Evolutionary conservation across 1,140 invertebrate species (phyloP).

Genomic region (Ectropis grisescens): DNA sequence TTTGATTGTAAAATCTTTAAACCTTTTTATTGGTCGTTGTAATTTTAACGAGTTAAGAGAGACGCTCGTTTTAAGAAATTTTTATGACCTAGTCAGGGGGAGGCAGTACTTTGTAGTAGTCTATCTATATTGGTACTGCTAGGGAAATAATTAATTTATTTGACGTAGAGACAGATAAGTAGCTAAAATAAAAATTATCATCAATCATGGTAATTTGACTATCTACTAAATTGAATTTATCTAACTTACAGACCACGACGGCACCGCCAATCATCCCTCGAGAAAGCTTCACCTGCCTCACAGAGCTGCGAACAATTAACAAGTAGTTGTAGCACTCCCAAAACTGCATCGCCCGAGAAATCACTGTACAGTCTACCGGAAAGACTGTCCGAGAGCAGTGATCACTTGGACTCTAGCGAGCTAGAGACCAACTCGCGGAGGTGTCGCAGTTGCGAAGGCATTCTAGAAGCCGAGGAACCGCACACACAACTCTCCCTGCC

Average conservation of each 20-base stretch:
- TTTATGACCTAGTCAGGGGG: too few species aligned
- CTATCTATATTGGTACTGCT: too few species aligned
- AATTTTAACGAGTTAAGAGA: too few species aligned
- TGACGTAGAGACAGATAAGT: too few species aligned
- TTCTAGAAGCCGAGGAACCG: slow-evolving; percentile 50
- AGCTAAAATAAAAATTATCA: too few species aligned
- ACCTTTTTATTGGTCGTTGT: too few species aligned
- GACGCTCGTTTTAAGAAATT: too few species aligned
- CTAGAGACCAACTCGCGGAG: slow-evolving; percentile 36
- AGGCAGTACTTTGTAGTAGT: too few species aligned
- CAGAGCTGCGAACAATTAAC: slow-evolving; percentile 77
- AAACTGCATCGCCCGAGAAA: slow-evolving; percentile 46
- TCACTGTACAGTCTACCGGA: slow-evolving; percentile 46
- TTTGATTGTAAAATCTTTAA: too few species aligned
- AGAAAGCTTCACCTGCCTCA: slow-evolving; percentile 42
- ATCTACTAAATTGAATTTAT: too few species aligned
- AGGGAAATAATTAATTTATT: too few species aligned
- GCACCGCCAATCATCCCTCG: slow-evolving; percentile 51
- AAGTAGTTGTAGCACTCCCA: slow-evolving; percentile 39
- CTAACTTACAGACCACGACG: slow-evolving; percentile 45
- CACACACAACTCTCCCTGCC: slow-evolving; percentile 49
- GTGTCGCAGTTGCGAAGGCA: slow-evolving; percentile 59
- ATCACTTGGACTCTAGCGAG: slow-evolving; percentile 36
- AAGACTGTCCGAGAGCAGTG: slow-evolving; percentile 50
- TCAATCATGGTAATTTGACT: too few species aligned